phyloP scores from a whole-genome alignment of 2,888 invertebrate genomes.

The Coenonympha glycerion region DNA sequence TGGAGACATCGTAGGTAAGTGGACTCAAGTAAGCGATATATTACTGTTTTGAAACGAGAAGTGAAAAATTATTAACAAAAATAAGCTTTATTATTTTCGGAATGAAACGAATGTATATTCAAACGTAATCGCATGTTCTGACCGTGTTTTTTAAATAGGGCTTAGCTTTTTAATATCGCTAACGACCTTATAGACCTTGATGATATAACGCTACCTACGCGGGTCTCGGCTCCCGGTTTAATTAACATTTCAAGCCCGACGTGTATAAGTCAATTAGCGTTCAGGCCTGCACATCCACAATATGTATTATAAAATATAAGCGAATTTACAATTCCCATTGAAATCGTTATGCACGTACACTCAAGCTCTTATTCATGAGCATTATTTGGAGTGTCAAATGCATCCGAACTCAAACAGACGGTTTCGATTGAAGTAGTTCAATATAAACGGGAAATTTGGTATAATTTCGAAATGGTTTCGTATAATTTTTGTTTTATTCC shows the following conservation, averaged over 20 bases:
- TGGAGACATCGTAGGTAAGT: too few relatives aligned
- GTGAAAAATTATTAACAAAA: neutral
- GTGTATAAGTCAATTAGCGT: slow-evolving; percentile 6
- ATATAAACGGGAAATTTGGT: too few relatives aligned
- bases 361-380: too few relatives aligned
- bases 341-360: too few relatives aligned
- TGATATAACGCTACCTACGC: slow-evolving; percentile 18
- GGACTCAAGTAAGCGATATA: too few relatives aligned
- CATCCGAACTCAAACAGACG: too few relatives aligned
- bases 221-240: slow-evolving; percentile 12
- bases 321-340: too few relatives aligned
- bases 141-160: slow-evolving; percentile 11
- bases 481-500: slow-evolving; percentile 11
- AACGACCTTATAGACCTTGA: slow-evolving; percentile 13
- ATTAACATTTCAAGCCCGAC: slow-evolving; percentile 13
- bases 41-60: too few relatives aligned
- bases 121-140: slow-evolving; percentile 10
- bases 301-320: neutral
- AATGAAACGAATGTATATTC: slow-evolving; percentile 8
- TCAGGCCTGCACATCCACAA: neutral
- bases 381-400: too few relatives aligned
- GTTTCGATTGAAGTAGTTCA: too few relatives aligned
- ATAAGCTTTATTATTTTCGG: neutral
- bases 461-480: neutral
- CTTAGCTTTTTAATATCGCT: slow-evolving; percentile 16